These are phyloP conservation scores for Hydropsyche betteni DNA, from an alignment of 2,888 invertebrate species.

Conservation along the genomic window DNA sequence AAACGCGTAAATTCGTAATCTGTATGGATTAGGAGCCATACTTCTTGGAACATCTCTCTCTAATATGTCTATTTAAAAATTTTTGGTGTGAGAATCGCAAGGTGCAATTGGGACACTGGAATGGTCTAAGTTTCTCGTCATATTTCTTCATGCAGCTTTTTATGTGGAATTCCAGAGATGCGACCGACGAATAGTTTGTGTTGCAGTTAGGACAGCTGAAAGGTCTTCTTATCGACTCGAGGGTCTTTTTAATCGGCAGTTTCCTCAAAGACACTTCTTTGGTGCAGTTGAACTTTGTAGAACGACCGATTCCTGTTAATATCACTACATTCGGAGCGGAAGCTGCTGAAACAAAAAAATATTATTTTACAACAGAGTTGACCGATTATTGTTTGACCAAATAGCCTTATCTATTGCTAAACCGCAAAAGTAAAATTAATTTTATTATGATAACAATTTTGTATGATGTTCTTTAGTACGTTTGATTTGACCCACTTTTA, in stretches of 20 bases:
- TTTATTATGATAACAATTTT: no score
- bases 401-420: no score
- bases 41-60: conserved; percentile 43
- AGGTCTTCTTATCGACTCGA: conserved; percentile 41
- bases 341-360: conserved; percentile 43
- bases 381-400: background rate
- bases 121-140: conserved; percentile 35
- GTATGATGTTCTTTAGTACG: no score
- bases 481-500: no score
- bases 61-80: conserved; percentile 50
- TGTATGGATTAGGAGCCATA: background rate
- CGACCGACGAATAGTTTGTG: conserved; percentile 47
- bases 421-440: no score
- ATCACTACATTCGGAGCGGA: conserved; percentile 44
- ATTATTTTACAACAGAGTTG: no score
- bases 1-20: no score
- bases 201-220: conserved; percentile 46
- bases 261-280: background rate
- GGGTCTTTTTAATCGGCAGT: background rate
- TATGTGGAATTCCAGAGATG: conserved; percentile 46
- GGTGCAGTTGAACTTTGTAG: conserved; percentile 34
- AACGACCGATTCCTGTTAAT: conserved; percentile 42
- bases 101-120: conserved; percentile 43
- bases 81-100: conserved; percentile 48
- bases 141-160: conserved; percentile 44